Percentiles rank a stretch among this genome's conserved stretches.
phyloP scores from a whole-genome alignment of 2,113 vertebrate species.

The Bufo gargarizans region DNA sequence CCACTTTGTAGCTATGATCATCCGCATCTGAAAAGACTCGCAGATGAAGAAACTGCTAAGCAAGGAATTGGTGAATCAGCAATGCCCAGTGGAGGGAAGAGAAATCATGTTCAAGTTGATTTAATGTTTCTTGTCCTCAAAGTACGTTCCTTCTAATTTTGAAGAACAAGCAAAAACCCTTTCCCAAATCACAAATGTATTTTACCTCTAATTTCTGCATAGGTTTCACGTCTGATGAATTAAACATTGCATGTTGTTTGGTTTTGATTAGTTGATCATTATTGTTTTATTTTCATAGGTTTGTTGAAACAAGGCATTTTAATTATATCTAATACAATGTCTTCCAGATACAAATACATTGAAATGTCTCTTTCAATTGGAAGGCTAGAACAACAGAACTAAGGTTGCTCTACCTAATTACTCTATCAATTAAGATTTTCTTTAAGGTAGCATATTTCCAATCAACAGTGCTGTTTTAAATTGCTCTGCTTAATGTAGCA shows the following conservation, averaged over 20 bases:
- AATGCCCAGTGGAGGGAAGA: neutral
- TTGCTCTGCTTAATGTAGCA: conserved; percentile 56
- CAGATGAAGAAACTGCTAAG: neutral
- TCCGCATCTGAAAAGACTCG: too few relatives aligned
- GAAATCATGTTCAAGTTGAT: neutral
- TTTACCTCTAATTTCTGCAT: neutral
- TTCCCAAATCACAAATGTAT: neutral
- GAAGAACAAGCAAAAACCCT: neutral
- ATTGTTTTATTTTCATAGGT: conserved; percentile 10
- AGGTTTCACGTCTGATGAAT: neutral
- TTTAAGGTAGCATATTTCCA: conserved; percentile 59
- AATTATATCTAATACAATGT: neutral
- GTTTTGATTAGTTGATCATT: conserved; percentile 4
- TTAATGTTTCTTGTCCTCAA: neutral
- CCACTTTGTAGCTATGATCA: neutral
- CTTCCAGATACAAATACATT: conserved; percentile 31
- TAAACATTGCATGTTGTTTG: neutral
- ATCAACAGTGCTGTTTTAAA: conserved; percentile 53
- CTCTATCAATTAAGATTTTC: conserved; percentile 56
- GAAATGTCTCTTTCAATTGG: conserved; percentile 24
- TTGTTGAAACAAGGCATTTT: neutral
- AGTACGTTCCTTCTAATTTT: neutral
- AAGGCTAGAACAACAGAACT: conserved; percentile 12
- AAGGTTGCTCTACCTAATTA: conserved; percentile 48
- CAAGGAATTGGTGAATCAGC: neutral